These are phyloP conservation scores for Microctonus brassicae DNA, from an alignment of 2,888 invertebrate species.

Conservation along the genomic window DNA sequence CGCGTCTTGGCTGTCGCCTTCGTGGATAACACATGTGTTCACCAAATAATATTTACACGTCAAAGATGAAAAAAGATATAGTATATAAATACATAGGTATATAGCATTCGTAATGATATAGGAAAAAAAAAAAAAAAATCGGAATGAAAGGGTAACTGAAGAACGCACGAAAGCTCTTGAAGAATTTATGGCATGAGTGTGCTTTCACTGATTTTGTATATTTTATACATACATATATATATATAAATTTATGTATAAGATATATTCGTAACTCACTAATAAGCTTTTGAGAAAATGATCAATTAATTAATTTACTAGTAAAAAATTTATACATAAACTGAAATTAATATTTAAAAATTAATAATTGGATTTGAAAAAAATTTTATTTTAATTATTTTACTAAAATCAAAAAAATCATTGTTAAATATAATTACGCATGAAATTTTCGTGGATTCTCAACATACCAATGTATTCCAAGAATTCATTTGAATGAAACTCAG, in stretches of 20 bases:
- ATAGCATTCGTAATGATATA: too few species aligned
- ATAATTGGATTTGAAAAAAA: too few species aligned
- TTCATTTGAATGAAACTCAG: not conserved
- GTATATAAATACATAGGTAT: conserved; percentile 6
- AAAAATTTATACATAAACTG: too few species aligned
- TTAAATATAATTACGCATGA: too few species aligned
- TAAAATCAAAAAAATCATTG: too few species aligned
- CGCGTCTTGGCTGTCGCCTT: conserved; percentile 40
- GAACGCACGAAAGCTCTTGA: conserved; percentile 51
- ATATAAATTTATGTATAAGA: too few species aligned
- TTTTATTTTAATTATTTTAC: too few species aligned
- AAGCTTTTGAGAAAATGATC: too few species aligned
- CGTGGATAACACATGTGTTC: conserved; percentile 40
- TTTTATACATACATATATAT: conserved; percentile 41
- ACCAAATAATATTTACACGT: conserved; percentile 27
- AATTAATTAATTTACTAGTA: too few species aligned
- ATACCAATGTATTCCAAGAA: not conserved
- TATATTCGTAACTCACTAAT: too few species aligned
- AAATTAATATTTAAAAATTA: too few species aligned
- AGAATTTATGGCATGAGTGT: conserved; percentile 60
- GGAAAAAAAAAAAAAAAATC: not conserved
- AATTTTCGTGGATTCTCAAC: not conserved
- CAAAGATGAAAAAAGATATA: conserved; percentile 15
- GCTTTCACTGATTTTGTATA: conserved; percentile 65
- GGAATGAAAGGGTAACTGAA: conserved; percentile 19